Conservation (phyloP, 2,113 vertebrate species). For the Trogon surrucura region DNA sequence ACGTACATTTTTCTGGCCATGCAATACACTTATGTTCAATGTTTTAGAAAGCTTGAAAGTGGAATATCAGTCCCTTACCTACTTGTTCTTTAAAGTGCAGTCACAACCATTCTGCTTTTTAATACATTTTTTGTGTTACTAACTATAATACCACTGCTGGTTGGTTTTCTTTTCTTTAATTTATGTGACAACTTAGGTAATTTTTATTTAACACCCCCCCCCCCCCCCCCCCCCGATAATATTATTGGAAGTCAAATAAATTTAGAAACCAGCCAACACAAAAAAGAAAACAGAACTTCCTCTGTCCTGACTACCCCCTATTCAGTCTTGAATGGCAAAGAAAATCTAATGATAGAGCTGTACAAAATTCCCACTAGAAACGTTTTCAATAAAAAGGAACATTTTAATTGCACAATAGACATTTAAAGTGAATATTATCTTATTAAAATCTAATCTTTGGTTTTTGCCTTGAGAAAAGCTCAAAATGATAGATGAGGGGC, state of each 20-base stretch:
- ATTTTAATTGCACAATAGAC: too few species aligned
- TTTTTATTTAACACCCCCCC: too few species aligned
- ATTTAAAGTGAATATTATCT: constrained; percentile 16
- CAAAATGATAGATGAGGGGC: not conserved
- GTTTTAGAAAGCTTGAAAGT: constrained; percentile 1
- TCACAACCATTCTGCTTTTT: not conserved
- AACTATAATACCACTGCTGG: not conserved
- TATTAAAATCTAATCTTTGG: constrained; percentile 68
- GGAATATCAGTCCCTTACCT: not conserved
- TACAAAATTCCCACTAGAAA: constrained; percentile 6
- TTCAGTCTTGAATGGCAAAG: not conserved
- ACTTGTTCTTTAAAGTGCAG: not conserved
- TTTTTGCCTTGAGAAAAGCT: constrained; percentile 63
- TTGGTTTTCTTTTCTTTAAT: too few species aligned
- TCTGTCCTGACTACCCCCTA: not conserved
- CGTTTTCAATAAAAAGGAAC: not conserved
- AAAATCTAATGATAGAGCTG: not conserved
- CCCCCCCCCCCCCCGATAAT: not conserved
- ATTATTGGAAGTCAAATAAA: not conserved
- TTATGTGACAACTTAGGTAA: not conserved
- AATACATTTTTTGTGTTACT: not conserved
- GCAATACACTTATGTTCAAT: not conserved
- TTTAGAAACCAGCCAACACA: not conserved
- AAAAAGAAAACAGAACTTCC: not conserved
- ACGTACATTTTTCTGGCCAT: not conserved